These are phyloP conservation scores for Pituophis catenifer DNA, from an alignment of 2,113 vertebrate species.

Conservation along the genomic window DNA sequence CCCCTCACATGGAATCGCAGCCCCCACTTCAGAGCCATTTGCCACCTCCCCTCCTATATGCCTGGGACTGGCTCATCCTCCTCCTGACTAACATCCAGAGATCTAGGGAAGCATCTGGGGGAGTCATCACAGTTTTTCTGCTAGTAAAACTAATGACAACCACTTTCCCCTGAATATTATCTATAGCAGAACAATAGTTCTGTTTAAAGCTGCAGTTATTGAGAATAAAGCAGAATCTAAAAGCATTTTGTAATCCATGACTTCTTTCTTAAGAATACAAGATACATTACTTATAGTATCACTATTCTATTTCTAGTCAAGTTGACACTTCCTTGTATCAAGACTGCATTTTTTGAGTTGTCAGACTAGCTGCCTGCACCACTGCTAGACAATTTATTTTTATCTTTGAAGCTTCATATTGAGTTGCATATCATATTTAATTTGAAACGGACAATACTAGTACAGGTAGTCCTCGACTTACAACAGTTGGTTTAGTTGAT, in stretches of 20 bases:
- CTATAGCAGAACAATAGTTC: neutral
- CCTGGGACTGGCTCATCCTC: too few species aligned
- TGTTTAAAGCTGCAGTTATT: neutral
- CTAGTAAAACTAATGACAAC: neutral
- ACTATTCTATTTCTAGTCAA: neutral
- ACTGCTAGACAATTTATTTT: neutral
- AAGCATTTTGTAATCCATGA: neutral
- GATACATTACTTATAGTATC: neutral
- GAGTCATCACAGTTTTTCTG: neutral
- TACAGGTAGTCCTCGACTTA: neutral
- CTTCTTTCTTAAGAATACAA: neutral
- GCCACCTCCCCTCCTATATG: too few species aligned
- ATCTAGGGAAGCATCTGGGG: too few species aligned
- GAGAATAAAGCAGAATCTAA: neutral
- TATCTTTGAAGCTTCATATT: neutral
- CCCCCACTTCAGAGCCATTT: too few species aligned
- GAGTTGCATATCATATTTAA: neutral
- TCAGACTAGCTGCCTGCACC: too few species aligned
- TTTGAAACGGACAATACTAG: neutral
- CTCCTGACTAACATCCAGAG: too few species aligned
- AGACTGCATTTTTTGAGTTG: neutral
- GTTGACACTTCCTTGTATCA: too few species aligned
- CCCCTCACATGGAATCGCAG: too few species aligned
- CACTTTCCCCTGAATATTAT: too few species aligned
- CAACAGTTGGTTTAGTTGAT: too few species aligned